Conservation (phyloP, 2,797 vertebrate species). For the Sebastes reedi region DNA sequence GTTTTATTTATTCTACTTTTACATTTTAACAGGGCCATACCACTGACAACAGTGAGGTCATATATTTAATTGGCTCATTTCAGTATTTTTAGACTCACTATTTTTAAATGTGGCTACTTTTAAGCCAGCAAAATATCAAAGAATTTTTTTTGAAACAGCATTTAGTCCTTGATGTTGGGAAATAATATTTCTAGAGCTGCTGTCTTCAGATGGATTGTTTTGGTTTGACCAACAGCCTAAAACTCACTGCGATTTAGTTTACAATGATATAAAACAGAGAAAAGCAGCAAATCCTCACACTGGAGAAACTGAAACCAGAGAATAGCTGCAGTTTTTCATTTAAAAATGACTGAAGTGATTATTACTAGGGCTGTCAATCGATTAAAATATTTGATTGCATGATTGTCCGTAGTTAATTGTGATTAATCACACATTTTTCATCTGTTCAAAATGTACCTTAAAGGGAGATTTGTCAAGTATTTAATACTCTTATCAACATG, state of each 20-base stretch:
- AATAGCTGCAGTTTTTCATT: background rate
- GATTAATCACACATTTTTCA: no score
- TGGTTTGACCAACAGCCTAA: background rate
- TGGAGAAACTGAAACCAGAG: background rate
- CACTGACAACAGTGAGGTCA: background rate
- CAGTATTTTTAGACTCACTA: background rate
- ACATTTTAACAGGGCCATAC: background rate
- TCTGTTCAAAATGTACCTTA: no score
- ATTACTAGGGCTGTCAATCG: no score
- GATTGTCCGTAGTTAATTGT: no score
- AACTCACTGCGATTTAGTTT: background rate
- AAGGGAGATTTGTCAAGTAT: no score
- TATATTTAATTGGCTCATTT: background rate
- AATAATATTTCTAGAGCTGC: background rate
- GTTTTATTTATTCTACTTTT: background rate
- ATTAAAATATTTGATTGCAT: no score
- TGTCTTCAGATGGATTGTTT: background rate
- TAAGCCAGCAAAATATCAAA: background rate
- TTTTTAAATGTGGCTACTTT: background rate
- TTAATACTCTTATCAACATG: no score
- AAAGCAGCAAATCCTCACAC: background rate
- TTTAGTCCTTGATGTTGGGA: background rate
- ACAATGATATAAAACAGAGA: background rate
- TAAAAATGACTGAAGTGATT: background rate
- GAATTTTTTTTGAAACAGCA: background rate